A percentile compares a stretch with the other conserved stretches of the same genome.
phyloP scores from a whole-genome alignment of 2,113 vertebrate genomes.

The Stigmatopora argus region DNA sequence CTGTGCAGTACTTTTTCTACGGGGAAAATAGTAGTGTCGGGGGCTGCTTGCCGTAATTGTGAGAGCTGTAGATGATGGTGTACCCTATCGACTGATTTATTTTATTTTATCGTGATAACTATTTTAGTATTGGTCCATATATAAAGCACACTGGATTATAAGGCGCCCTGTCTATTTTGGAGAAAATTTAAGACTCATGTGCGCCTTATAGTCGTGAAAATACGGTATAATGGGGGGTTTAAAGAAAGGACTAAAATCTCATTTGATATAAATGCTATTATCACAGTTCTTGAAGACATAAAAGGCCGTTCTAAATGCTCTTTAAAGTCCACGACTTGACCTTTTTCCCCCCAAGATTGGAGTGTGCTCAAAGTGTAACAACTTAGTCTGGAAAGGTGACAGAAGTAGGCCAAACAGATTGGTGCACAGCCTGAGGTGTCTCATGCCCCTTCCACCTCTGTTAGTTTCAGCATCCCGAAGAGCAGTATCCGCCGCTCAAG shows the following conservation, averaged over 20 bases:
- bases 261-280: slow-evolving; percentile 44
- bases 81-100: no score
- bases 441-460: slow-evolving; percentile 48
- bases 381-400: slow-evolving; percentile 55
- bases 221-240: slow-evolving; percentile 47
- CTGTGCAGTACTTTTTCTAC: no score
- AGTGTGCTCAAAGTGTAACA: slow-evolving; percentile 37
- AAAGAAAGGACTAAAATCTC: slow-evolving; percentile 46
- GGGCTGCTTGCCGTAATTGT: no score
- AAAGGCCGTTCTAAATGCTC: slow-evolving; percentile 33
- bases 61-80: no score
- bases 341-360: slow-evolving; percentile 29
- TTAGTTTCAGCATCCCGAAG: slow-evolving; percentile 88
- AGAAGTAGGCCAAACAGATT: slow-evolving; percentile 67
- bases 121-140: no score
- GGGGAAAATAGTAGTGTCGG: no score
- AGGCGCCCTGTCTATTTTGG: no score
- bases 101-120: no score
- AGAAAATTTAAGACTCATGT: no score
- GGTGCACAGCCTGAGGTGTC: slow-evolving; percentile 57
- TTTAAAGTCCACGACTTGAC: slow-evolving; percentile 34
- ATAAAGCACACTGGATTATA: no score
- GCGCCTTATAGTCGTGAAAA: no score
- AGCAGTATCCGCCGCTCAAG: slow-evolving; percentile 87
- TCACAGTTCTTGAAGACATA: slow-evolving; percentile 32